A percentile compares a stretch with the other conserved stretches of the same genome.
Conservation (phyloP, 1,140 invertebrate species). For the Asobara japonica region DNA sequence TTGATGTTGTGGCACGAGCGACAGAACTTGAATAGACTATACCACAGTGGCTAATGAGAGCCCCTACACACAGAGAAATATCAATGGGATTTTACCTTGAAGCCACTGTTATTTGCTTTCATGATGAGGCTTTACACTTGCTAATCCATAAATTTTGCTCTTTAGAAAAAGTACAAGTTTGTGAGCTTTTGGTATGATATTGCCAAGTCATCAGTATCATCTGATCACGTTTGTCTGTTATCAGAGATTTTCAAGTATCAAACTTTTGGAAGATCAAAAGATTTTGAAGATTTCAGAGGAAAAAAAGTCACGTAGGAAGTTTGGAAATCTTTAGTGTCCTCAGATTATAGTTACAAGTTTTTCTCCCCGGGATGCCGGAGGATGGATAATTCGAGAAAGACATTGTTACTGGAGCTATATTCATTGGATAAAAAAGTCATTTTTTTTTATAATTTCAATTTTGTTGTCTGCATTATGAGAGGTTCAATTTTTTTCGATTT, state of each 20-base stretch:
- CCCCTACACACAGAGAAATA: neutral
- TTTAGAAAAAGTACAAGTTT: neutral
- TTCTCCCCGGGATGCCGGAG: too few relatives aligned
- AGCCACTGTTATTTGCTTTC: neutral
- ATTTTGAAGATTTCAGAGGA: neutral
- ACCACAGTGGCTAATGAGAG: neutral
- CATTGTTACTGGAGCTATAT: too few relatives aligned
- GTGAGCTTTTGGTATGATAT: neutral
- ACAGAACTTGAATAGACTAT: neutral
- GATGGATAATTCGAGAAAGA: too few relatives aligned
- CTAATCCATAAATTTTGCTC: neutral
- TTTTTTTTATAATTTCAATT: too few relatives aligned
- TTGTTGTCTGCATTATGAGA: too few relatives aligned
- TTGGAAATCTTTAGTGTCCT: neutral
- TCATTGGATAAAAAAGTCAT: too few relatives aligned
- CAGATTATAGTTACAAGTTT: neutral
- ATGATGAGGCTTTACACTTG: neutral
- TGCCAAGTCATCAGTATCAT: neutral
- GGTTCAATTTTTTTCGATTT: neutral
- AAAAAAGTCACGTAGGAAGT: neutral
- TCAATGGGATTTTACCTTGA: neutral
- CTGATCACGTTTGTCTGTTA: neutral
- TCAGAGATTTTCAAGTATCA: neutral
- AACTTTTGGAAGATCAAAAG: neutral
- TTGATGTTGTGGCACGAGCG: slow-evolving; percentile 3